Conservation (phyloP, 2,113 vertebrate species). For the Polypterus senegalus region DNA sequence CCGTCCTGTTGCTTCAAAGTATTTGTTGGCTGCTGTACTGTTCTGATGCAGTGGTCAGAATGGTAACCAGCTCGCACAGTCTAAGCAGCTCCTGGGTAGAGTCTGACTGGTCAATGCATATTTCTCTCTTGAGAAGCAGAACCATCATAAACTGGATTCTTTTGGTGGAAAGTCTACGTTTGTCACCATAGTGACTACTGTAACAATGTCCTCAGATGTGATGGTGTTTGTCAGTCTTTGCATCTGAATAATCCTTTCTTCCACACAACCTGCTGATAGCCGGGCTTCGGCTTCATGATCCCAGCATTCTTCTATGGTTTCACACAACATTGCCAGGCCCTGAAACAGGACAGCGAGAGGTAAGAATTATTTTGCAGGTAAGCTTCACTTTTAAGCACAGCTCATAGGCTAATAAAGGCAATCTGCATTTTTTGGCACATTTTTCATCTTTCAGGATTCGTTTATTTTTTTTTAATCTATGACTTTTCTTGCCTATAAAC, state of each 20-base stretch:
- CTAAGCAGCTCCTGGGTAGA: conserved; percentile 53
- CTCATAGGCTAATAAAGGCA: too few relatives aligned
- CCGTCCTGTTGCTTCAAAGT: neutral
- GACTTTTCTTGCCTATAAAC: too few relatives aligned
- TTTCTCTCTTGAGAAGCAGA: conserved; percentile 26
- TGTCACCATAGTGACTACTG: conserved; percentile 96
- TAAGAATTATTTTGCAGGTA: too few relatives aligned
- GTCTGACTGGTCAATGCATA: conserved; percentile 41
- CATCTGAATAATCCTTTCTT: conserved; percentile 91
- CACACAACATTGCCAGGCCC: conserved; percentile 92
- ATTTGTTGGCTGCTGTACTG: conserved; percentile 8
- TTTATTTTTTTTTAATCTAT: too few relatives aligned
- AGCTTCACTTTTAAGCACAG: too few relatives aligned
- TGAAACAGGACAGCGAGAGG: conserved; percentile 25
- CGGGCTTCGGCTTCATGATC: conserved; percentile 95
- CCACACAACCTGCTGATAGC: conserved; percentile 88
- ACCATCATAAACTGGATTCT: conserved; percentile 97
- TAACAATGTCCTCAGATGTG: conserved; percentile 90
- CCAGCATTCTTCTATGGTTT: conserved; percentile 97
- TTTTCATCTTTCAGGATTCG: too few relatives aligned
- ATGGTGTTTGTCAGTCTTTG: conserved; percentile 82
- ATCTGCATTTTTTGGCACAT: too few relatives aligned
- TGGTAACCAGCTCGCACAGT: conserved; percentile 31
- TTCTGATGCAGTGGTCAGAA: conserved; percentile 11
- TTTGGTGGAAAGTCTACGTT: conserved; percentile 97